Evolutionary conservation across 92 coral and sea anemone species (phyloP).

Genomic region (Heliopora coerulea): DNA sequence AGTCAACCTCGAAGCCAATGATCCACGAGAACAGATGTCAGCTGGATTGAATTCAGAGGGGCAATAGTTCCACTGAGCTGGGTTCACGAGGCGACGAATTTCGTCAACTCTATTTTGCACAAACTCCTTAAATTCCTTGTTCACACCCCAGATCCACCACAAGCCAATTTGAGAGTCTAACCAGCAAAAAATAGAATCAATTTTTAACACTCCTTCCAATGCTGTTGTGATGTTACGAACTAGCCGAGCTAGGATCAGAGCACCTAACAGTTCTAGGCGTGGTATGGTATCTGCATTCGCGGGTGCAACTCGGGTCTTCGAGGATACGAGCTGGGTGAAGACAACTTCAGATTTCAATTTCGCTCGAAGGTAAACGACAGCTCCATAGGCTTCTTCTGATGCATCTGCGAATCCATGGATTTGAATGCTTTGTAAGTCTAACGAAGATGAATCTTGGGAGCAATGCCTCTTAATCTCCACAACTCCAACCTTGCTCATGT

Average conservation of each 20-base stretch:
- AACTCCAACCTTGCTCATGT: constrained; percentile 22
- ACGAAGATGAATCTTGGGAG: constrained; percentile 12
- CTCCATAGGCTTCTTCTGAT: constrained; percentile 62
- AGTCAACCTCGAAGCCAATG: constrained; percentile 34
- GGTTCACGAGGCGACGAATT: constrained; percentile 46
- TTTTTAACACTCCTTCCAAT: constrained; percentile 37
- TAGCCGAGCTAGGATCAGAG: constrained; percentile 49
- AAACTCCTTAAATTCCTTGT: constrained; percentile 56
- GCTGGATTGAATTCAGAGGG: constrained; percentile 59
- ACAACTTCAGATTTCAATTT: constrained; percentile 40
- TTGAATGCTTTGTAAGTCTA: constrained; percentile 23
- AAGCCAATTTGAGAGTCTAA: constrained; percentile 56
- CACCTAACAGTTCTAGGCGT: constrained; percentile 48
- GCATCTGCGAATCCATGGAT: constrained; percentile 61
- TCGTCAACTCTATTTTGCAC: constrained; percentile 55
- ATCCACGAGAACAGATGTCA: constrained; percentile 60
- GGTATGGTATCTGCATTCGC: constrained; percentile 45
- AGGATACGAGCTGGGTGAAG: constrained; percentile 28
- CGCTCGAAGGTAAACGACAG: constrained; percentile 53
- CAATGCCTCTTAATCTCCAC: constrained; percentile 41
- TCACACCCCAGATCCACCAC: constrained; percentile 53
- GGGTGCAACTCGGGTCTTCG: constrained; percentile 46
- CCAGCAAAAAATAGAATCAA: constrained; percentile 45
- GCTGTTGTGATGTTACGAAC: constrained; percentile 45
- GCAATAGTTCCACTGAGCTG: constrained; percentile 51